These are phyloP conservation scores for Pachyrhynchus sulphureomaculatus DNA, from an alignment of 1,140 invertebrate species.

Conservation along the genomic window DNA sequence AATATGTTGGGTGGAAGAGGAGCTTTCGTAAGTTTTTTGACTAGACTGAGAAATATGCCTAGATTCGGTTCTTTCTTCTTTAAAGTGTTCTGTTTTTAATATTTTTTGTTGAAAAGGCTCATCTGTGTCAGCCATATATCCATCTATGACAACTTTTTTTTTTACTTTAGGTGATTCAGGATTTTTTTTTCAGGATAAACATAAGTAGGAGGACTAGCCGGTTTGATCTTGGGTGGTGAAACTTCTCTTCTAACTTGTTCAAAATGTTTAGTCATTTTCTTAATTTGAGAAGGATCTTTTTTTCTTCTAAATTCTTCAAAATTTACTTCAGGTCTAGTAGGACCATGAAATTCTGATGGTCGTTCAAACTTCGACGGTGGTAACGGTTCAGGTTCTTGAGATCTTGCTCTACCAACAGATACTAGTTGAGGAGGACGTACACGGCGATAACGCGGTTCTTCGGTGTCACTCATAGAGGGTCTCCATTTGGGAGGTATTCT, in stretches of 20 bases:
- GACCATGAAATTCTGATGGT: conserved; percentile 54
- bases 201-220: conserved; percentile 58
- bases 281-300: conserved; percentile 43
- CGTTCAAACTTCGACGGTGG: conserved; percentile 63
- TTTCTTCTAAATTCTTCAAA: conserved; percentile 42
- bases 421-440: conserved; percentile 56
- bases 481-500: conserved; percentile 61
- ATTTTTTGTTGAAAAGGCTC: conserved; percentile 57
- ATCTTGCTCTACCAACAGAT: conserved; percentile 53
- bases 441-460: conserved; percentile 60
- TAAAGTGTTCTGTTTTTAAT: conserved; percentile 41
- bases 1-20: conserved; percentile 37
- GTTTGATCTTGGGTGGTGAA: conserved; percentile 51
- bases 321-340: conserved; percentile 53
- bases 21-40: conserved; percentile 30
- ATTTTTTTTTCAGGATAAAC: conserved; percentile 54
- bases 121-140: conserved; percentile 73
- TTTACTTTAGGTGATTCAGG: conserved; percentile 62
- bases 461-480: conserved; percentile 65
- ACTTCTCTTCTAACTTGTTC: conserved; percentile 33
- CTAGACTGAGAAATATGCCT: conserved; percentile 40
- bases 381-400: conserved; percentile 58
- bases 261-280: conserved; percentile 41
- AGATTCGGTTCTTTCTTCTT: conserved; percentile 42
- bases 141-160: conserved; percentile 54